These are phyloP conservation scores for Catotricha subobsoleta DNA, from an alignment of 2,888 invertebrate genomes.

Conservation along the genomic window DNA sequence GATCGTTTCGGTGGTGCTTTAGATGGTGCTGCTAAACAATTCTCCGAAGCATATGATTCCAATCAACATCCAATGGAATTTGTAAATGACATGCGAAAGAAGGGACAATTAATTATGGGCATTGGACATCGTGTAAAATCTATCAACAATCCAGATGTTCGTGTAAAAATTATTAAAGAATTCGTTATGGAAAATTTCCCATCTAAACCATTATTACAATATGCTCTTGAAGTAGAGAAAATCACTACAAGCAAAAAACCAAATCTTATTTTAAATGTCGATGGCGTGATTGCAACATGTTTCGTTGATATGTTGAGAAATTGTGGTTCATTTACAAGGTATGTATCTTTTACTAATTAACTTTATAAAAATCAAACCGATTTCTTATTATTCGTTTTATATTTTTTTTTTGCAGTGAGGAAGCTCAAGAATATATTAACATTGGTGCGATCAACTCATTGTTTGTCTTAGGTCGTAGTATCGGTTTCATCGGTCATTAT, in stretches of 20 bases:
- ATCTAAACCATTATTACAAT: slow-evolving; percentile 79
- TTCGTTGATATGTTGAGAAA: slow-evolving; percentile 93
- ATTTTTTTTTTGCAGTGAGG: slow-evolving; percentile 44
- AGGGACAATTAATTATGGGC: slow-evolving; percentile 97
- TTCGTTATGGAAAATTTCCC: slow-evolving; percentile 91
- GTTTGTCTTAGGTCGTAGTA: slow-evolving; percentile 93
- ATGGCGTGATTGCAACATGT: slow-evolving; percentile 93
- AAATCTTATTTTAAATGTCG: slow-evolving; percentile 98
- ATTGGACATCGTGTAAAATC: slow-evolving; percentile 87
- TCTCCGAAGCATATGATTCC: slow-evolving; percentile 89
- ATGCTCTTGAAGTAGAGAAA: slow-evolving; percentile 95
- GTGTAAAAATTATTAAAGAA: slow-evolving; percentile 92
- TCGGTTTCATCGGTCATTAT: slow-evolving; percentile 97
- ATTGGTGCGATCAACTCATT: slow-evolving; percentile 97
- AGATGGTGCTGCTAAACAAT: slow-evolving; percentile 94
- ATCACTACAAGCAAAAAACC: slow-evolving; percentile 99
- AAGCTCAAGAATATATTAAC: slow-evolving; percentile 92
- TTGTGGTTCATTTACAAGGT: slow-evolving; percentile 86
- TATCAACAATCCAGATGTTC: slow-evolving; percentile 96
- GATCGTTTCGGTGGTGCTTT: slow-evolving; percentile 97
- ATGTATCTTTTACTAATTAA: slow-evolving; percentile 22
- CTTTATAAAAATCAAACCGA: too few relatives aligned
- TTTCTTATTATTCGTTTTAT: too few relatives aligned
- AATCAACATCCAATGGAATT: slow-evolving; percentile 95
- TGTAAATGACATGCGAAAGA: slow-evolving; percentile 92